Conservation (phyloP, 2,113 vertebrate genomes). For the Limanda limanda region DNA sequence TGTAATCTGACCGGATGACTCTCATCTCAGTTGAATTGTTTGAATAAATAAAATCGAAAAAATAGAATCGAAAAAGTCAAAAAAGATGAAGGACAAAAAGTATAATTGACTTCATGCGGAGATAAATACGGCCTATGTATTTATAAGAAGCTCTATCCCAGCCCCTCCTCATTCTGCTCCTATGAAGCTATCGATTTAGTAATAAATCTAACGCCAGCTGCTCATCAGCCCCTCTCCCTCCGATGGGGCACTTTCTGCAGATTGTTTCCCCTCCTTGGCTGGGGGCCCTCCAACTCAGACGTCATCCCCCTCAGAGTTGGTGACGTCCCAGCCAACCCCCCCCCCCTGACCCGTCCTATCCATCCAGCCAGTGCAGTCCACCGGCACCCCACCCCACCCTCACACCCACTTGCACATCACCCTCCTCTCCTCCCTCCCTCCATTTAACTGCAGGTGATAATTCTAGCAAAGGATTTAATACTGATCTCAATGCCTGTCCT, state of each 20-base stretch:
- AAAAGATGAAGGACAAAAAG: not conserved
- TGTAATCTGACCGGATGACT: not conserved
- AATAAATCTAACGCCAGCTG: constrained; percentile 72
- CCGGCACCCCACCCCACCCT: constrained; percentile 15
- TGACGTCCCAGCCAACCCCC: constrained; percentile 53
- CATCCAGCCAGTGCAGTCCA: constrained; percentile 2
- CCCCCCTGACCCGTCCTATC: constrained; percentile 18
- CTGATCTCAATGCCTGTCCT: constrained; percentile 27
- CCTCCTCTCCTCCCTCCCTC: not conserved
- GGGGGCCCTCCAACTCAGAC: constrained; percentile 61
- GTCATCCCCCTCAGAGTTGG: constrained; percentile 50
- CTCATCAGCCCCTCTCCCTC: constrained; percentile 48
- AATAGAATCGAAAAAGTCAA: not conserved
- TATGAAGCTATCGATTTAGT: constrained; percentile 72
- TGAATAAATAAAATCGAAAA: not conserved
- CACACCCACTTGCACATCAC: not conserved
- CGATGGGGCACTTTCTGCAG: constrained; percentile 73
- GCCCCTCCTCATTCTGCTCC: constrained; percentile 33
- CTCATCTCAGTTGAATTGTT: not conserved
- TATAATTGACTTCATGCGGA: constrained; percentile 13
- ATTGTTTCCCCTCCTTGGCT: constrained; percentile 73
- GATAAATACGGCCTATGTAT: constrained; percentile 44
- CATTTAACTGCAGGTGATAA: constrained; percentile 50
- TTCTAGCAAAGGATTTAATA: constrained; percentile 25
- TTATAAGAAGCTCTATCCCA: constrained; percentile 34